Evolutionary conservation across 1,140 invertebrate species (phyloP).

Genomic region (Rhysida immarginata): DNA sequence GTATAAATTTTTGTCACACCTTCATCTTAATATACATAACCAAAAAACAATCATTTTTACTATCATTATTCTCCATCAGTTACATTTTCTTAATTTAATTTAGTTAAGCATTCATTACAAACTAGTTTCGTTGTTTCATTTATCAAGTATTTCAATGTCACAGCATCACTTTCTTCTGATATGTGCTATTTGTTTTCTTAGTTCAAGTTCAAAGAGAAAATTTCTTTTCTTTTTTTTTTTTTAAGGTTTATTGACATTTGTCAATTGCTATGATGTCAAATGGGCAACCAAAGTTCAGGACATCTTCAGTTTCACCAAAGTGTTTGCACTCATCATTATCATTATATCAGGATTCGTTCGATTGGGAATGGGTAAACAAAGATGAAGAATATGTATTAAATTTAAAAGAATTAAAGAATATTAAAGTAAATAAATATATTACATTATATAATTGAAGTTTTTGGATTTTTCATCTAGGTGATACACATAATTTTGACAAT

Average conservation of each 20-base stretch:
- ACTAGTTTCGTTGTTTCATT: no score
- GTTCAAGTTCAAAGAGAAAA: no score
- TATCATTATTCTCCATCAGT: no score
- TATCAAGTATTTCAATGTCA: no score
- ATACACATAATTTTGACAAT: conserved; percentile 35
- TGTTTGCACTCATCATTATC: conserved; percentile 75
- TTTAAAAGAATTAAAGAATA: no score
- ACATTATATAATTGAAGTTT: neutral
- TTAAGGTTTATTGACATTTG: conserved; percentile 75
- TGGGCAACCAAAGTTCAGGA: conserved; percentile 86
- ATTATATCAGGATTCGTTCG: conserved; percentile 60
- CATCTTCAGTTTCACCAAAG: conserved; percentile 82
- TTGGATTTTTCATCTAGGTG: conserved; percentile 22
- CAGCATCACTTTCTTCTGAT: no score
- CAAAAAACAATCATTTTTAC: no score
- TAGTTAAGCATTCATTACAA: no score
- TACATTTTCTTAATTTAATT: no score
- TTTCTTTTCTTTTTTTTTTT: conserved; percentile 18
- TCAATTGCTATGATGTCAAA: conserved; percentile 93
- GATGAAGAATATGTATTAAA: neutral
- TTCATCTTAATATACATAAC: no score
- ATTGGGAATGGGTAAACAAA: conserved; percentile 31
- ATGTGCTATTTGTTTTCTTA: no score
- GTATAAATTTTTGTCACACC: no score
- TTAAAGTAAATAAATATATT: neutral